A percentile compares a stretch with the other conserved stretches of the same genome.
Evolutionary conservation across 2,888 invertebrate species (phyloP).

Genomic region (Athalia cordata): DNA sequence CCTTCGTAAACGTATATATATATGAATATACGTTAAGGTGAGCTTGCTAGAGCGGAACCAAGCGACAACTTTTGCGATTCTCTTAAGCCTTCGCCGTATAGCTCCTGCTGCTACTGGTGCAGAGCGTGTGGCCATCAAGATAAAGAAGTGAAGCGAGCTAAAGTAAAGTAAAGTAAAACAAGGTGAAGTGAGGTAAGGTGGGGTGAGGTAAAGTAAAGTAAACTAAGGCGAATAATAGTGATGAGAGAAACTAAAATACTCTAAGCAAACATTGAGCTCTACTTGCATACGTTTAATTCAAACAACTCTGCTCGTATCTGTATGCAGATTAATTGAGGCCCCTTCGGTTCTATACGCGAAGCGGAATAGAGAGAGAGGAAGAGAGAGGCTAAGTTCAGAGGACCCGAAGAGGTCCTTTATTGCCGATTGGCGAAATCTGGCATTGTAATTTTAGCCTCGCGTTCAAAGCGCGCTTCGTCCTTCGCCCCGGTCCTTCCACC

Average conservation of each 20-base stretch:
- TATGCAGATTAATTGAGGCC: slow-evolving; percentile 37
- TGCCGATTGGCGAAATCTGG: slow-evolving; percentile 39
- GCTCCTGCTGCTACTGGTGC: background rate
- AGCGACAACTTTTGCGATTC: slow-evolving; percentile 36
- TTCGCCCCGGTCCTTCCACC: background rate
- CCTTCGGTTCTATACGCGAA: slow-evolving; percentile 5
- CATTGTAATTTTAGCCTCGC: slow-evolving; percentile 35
- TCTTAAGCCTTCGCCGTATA: slow-evolving; percentile 1
- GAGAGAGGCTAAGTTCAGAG: background rate
- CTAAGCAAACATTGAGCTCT: slow-evolving; percentile 17
- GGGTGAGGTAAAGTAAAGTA: slow-evolving; percentile 17
- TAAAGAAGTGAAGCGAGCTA: background rate
- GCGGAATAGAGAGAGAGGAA: background rate
- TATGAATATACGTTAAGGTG: background rate
- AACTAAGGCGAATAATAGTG: slow-evolving; percentile 21
- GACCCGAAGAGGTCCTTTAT: slow-evolving; percentile 23
- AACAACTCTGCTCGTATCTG: slow-evolving; percentile 30
- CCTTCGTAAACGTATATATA: background rate
- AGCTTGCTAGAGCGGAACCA: background rate
- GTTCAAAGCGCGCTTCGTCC: slow-evolving; percentile 21
- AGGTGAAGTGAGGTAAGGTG: slow-evolving; percentile 9
- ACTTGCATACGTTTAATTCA: slow-evolving; percentile 42
- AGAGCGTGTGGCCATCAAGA: slow-evolving; percentile 28
- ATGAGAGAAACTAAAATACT: slow-evolving; percentile 21
- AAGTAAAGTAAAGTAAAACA: slow-evolving; percentile 3